Evolutionary conservation across 2,888 invertebrate species (phyloP), one percentile per base, ranked within the genome.

Genomic region (Drosophila longiperda): DNA sequence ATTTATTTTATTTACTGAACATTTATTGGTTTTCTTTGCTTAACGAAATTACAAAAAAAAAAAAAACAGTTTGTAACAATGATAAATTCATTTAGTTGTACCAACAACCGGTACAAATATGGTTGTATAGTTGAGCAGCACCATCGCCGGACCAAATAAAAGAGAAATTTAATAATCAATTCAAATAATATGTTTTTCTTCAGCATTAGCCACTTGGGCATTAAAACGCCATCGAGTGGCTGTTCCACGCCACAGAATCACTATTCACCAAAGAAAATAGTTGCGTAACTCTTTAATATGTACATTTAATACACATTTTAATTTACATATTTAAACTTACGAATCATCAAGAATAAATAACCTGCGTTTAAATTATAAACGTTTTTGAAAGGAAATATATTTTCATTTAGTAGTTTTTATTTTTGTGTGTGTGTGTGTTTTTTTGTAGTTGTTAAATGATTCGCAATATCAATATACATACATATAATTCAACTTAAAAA

Each of bases 401-500:
- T 26, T 66, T 69, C 65, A 74, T 76, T 82, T 80, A 66, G 63
- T 77, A 67, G 66, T 73, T 71, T 80, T 80, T 74, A 70, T 66
- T 70, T 55, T 63, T 67, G 50, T 66, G 26, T 50, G 49, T 66
- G 49, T 66, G 50, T 78, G 62, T 73, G 64, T 73, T 77, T 55
- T 68, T 33, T 63, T 67, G 32, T 72, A 40, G 20, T 68, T 82
- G 60, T 74, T 77, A 88, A 86, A 80, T 75, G 63, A 75, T 73
- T 73, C 57, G 68, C 54, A 72, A 69, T 75, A 63, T 66, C 61
- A 62, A 68, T 74, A 75, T 64, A 74, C 69, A 57, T 64, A 67
- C 59, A 70, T 63, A 75, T 49, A 74, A 73, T 75, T 72, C 58
- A 75, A 73, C 83, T 85, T 82, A 88, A 88, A 90, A 87, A 58